Percentiles rank a stretch among this genome's conserved stretches.
phyloP scores from a whole-genome alignment of 2,888 invertebrate species.

The Cosmorhoe ocellata region DNA sequence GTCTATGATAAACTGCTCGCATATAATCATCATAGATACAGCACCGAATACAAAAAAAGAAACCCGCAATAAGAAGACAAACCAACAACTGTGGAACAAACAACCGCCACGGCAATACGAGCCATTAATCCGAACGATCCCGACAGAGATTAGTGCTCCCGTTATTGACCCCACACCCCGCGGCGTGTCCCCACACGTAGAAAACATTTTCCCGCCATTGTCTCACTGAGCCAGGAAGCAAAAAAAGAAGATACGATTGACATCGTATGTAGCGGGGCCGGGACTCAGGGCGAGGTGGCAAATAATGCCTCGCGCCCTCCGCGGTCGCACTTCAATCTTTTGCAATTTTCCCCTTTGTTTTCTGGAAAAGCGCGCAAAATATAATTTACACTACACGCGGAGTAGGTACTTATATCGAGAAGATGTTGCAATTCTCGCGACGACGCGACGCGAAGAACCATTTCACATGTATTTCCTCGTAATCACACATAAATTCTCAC shows the following conservation, averaged over 20 bases:
- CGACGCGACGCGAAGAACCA: conserved; percentile 41
- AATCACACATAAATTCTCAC: conserved; percentile 56
- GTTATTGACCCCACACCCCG: conserved; percentile 66
- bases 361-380: conserved; percentile 45
- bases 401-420: conserved; percentile 29
- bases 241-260: conserved; percentile 72
- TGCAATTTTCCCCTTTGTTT: conserved; percentile 58
- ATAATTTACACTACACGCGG: conserved; percentile 43
- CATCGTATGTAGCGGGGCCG: conserved; percentile 49
- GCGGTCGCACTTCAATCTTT: conserved; percentile 40
- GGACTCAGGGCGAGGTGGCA: conserved; percentile 27
- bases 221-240: conserved; percentile 67
- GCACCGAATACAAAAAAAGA: conserved; percentile 54
- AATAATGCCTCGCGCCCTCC: conserved; percentile 32
- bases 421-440: conserved; percentile 41
- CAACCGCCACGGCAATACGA: conserved; percentile 75
- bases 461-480: conserved; percentile 41
- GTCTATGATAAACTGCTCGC: too few species aligned
- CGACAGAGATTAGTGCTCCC: conserved; percentile 76
- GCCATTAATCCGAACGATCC: conserved; percentile 77
- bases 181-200: conserved; percentile 59
- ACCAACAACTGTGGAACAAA: conserved; percentile 67
- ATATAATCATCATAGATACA: too few species aligned
- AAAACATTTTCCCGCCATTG: conserved; percentile 77
- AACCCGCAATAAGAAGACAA: conserved; percentile 64